Percentiles rank a stretch among this genome's conserved stretches.
phyloP scores from a whole-genome alignment of 2,888 invertebrate genomes.

The Gastracanthus pulcherrimus region DNA sequence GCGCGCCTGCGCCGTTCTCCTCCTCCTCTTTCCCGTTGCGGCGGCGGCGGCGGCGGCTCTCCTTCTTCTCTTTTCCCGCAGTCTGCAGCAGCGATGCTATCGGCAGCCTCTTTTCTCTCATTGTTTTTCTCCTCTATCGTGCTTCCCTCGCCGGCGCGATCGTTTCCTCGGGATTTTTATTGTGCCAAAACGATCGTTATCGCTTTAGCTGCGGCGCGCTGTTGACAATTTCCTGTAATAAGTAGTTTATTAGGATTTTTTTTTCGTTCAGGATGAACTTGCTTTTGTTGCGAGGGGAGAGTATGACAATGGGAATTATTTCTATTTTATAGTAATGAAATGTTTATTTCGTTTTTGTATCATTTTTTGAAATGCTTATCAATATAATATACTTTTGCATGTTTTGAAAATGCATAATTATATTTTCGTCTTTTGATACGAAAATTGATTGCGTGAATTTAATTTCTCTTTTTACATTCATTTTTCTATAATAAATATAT shows the following conservation, averaged over 20 bases:
- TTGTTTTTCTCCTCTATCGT: constrained; percentile 20
- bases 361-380: no score
- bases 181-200: constrained; percentile 46
- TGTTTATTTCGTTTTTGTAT: neutral
- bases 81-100: constrained; percentile 14
- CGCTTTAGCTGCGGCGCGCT: constrained; percentile 23
- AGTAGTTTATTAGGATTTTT: constrained; percentile 44
- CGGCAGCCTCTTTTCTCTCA: constrained; percentile 43
- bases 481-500: no score
- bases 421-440: no score
- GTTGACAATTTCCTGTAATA: constrained; percentile 29
- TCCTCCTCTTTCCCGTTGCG: constrained; percentile 43
- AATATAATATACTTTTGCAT: no score
- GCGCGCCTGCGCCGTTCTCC: constrained; percentile 25
- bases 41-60: no score
- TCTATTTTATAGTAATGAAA: neutral
- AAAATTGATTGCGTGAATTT: no score
- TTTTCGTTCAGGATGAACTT: neutral
- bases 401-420: no score
- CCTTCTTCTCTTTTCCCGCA: neutral
- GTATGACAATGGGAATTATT: neutral
- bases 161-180: constrained; percentile 45
- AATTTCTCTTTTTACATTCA: no score
- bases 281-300: neutral
- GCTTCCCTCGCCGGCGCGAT: constrained; percentile 20